Conservation (phyloP, 2,797 vertebrate species). For the Clamator glandarius region DNA sequence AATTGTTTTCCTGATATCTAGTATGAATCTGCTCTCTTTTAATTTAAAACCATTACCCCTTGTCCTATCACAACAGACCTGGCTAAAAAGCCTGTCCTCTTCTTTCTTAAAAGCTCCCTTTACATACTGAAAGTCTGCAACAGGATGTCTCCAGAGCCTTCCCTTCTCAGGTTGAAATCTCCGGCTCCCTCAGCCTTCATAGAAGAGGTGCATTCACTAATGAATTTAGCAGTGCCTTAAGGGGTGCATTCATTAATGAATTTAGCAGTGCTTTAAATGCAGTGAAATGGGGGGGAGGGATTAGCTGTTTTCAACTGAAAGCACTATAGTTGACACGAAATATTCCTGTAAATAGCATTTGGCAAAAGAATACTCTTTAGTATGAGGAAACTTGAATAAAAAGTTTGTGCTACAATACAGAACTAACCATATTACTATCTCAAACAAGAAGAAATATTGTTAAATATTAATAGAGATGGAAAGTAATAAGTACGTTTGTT, state of each 20-base stretch:
- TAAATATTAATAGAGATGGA: neutral
- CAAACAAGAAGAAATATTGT: neutral
- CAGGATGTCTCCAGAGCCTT: too few relatives aligned
- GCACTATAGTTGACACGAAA: neutral
- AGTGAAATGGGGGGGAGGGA: neutral
- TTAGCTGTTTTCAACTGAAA: neutral
- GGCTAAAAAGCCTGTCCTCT: too few relatives aligned
- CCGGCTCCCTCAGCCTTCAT: too few relatives aligned
- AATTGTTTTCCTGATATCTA: too few relatives aligned
- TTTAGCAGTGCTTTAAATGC: neutral
- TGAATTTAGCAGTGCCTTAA: neutral
- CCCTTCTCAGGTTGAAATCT: too few relatives aligned
- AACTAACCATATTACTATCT: neutral
- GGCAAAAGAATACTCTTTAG: neutral
- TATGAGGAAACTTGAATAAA: neutral
- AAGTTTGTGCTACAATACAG: neutral
- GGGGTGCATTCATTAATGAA: neutral
- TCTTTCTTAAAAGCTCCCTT: too few relatives aligned
- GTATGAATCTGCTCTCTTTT: too few relatives aligned
- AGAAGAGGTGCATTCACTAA: neutral
- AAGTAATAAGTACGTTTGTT: neutral
- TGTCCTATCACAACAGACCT: too few relatives aligned
- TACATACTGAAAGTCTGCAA: too few relatives aligned
- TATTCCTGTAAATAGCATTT: neutral
- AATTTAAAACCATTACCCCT: too few relatives aligned